These are phyloP conservation scores for Toxotes jaculatrix DNA, from an alignment of 2,113 vertebrate species.

Conservation along the genomic window DNA sequence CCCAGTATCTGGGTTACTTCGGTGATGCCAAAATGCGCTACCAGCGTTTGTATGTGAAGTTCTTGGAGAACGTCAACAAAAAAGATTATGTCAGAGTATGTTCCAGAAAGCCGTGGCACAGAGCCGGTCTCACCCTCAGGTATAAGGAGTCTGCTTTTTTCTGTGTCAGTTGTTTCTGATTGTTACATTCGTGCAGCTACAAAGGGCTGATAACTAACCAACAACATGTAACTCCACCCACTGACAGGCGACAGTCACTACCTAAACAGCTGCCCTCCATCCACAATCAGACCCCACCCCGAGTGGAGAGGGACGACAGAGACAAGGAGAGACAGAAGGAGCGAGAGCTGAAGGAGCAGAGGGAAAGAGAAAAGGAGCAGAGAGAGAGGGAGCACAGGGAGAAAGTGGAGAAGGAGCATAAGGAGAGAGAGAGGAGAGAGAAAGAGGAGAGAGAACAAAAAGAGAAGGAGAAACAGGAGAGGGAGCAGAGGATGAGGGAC, in stretches of 20 bases:
- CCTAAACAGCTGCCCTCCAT: constrained; percentile 64
- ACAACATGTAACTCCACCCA: not conserved
- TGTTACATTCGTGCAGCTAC: not conserved
- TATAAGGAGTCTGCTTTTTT: constrained; percentile 45
- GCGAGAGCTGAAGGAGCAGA: constrained; percentile 50
- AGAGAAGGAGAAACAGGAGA: constrained; percentile 25
- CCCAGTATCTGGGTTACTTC: constrained; percentile 91
- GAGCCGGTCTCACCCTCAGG: constrained; percentile 86
- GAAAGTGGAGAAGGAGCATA: not conserved
- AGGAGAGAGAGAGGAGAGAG: constrained; percentile 24
- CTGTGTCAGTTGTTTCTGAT: not conserved
- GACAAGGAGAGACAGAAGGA: constrained; percentile 50
- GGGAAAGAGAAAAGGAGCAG: constrained; percentile 21
- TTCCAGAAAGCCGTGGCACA: constrained; percentile 89
- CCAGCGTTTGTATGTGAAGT: constrained; percentile 92
- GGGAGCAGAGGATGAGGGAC: not conserved
- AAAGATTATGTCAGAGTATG: constrained; percentile 92
- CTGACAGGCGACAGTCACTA: constrained; percentile 75
- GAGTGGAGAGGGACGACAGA: constrained; percentile 55
- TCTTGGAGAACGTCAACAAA: constrained; percentile 92
- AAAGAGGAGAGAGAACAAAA: not conserved
- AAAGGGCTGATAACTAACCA: too few species aligned
- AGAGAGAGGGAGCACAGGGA: constrained; percentile 34
- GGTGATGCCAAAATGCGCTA: constrained; percentile 92
- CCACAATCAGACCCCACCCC: constrained; percentile 70